Evolutionary conservation across 2,888 invertebrate species (phyloP), one percentile per base, ranked within the genome.

Genomic region (Seira sanloemensis): DNA sequence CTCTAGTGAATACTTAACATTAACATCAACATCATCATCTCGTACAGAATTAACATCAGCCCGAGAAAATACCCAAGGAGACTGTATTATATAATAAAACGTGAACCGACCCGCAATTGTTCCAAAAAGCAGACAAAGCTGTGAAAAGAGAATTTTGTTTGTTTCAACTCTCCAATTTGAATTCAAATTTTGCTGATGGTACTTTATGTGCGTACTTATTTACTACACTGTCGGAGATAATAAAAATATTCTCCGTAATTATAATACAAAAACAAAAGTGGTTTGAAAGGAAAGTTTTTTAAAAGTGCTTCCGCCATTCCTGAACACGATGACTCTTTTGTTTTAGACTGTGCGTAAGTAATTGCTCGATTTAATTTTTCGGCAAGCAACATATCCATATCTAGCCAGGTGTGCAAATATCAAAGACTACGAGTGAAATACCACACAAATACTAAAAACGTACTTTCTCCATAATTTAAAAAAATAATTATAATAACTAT

Each of bases 1-100:
- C 37, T 46, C 71, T 46, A 50, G 71, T 77, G 58, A 37, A 37
- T 37, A 37, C 37, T 37, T 77, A 77, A 25, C 58, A 76, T 54
- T 25, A 67, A 19, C 24, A 50, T 76, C 76, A 50, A 58, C 58
- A 23, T 71, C 46, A 21, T 71, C 50, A n/a, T 75, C 46, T 46
- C 65, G n/a, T 71, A 21, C 18, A 66, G 58, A 75, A 62, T 19
- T 65, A 23, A 2, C 75, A 65, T n/a, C 62, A 24, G 26, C 19
- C 25, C 5, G 25, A 7, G 68, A n/a, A 68, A 68, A 23, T 58
- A 19, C 72, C 58, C 24, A 19, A 21, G 23, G 66, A 19, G 19
- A n/a, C 16, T 19, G 23, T 19, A 66, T 66, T 7, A 5, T 58
- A 58, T 58, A 2, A 58, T 66, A 66, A 66, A 19, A 66, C n/a